phyloP scores from a whole-genome alignment of 37 sponge, comb jelly and placozoan genomes.

The Corticium candelabrum region DNA sequence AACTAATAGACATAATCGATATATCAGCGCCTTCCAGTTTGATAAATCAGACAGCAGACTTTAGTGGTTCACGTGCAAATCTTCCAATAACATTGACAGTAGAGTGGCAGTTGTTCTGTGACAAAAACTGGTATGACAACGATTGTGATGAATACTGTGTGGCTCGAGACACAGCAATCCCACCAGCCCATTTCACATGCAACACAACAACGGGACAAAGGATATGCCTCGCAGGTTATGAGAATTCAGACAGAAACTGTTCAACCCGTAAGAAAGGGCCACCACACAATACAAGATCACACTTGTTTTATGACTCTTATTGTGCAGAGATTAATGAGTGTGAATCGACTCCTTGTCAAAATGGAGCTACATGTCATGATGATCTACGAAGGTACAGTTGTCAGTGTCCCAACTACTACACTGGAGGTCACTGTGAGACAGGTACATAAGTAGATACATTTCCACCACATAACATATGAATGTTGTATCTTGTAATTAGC shows the following conservation, averaged over 20 bases:
- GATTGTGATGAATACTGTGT: neutral
- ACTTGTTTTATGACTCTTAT: too few species aligned
- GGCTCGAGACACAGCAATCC: too few species aligned
- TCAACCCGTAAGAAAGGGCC: neutral
- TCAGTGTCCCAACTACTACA: slow-evolving; percentile 26
- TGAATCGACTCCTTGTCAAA: neutral
- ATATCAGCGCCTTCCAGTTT: too few species aligned
- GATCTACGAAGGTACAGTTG: slow-evolving; percentile 26
- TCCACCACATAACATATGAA: too few species aligned
- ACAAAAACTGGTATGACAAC: neutral
- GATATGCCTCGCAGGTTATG: neutral
- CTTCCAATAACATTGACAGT: too few species aligned
- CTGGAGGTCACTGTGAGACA: slow-evolving; percentile 25
- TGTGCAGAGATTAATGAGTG: neutral
- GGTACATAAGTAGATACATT: neutral
- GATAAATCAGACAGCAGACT: too few species aligned
- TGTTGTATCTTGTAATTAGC: too few species aligned
- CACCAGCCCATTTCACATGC: neutral
- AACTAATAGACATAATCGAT: too few species aligned
- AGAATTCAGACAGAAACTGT: neutral
- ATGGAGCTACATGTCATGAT: neutral
- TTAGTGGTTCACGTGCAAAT: too few species aligned
- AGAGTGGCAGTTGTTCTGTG: neutral
- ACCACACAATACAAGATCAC: too few species aligned
- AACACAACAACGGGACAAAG: neutral